These are phyloP conservation scores for Cololabis saira DNA, from an alignment of 2,113 vertebrate genomes.

Conservation along the genomic window DNA sequence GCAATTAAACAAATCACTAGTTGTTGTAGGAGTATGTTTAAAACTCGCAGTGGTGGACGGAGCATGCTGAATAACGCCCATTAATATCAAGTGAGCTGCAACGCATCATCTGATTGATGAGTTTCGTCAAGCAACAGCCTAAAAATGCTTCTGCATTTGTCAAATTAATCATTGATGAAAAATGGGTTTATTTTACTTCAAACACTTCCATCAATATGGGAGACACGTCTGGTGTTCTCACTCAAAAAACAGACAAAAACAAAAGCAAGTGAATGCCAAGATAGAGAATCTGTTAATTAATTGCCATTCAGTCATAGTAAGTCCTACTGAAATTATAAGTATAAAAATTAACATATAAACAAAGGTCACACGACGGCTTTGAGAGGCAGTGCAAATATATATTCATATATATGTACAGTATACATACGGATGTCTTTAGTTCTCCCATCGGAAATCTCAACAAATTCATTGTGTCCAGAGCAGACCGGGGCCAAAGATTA, in stretches of 20 bases:
- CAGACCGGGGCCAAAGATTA: slow-evolving; percentile 81
- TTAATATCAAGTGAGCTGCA: slow-evolving; percentile 47
- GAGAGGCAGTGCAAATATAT: too few relatives aligned
- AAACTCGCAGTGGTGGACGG: slow-evolving; percentile 38
- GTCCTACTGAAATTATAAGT: slow-evolving; percentile 19
- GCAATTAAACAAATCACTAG: slow-evolving; percentile 55
- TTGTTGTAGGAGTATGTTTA: slow-evolving; percentile 55
- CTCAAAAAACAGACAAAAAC: neutral
- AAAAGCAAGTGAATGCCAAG: neutral
- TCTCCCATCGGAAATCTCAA: slow-evolving; percentile 66
- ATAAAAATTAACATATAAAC: slow-evolving; percentile 54
- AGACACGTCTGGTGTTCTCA: slow-evolving; percentile 8
- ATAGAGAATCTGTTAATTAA: slow-evolving; percentile 37
- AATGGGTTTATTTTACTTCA: slow-evolving; percentile 36
- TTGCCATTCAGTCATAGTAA: slow-evolving; percentile 3
- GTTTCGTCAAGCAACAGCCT: slow-evolving; percentile 49
- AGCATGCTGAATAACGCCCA: slow-evolving; percentile 67
- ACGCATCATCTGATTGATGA: slow-evolving; percentile 60
- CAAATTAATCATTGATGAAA: slow-evolving; percentile 65
- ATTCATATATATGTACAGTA: too few relatives aligned
- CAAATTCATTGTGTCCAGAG: slow-evolving; percentile 75
- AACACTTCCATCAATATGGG: slow-evolving; percentile 1
- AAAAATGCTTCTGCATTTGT: slow-evolving; percentile 60
- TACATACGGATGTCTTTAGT: slow-evolving; percentile 60
- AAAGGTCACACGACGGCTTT: slow-evolving; percentile 47